phyloP scores from a whole-genome alignment of 1,140 invertebrate genomes.

The Lepidurus apus region DNA sequence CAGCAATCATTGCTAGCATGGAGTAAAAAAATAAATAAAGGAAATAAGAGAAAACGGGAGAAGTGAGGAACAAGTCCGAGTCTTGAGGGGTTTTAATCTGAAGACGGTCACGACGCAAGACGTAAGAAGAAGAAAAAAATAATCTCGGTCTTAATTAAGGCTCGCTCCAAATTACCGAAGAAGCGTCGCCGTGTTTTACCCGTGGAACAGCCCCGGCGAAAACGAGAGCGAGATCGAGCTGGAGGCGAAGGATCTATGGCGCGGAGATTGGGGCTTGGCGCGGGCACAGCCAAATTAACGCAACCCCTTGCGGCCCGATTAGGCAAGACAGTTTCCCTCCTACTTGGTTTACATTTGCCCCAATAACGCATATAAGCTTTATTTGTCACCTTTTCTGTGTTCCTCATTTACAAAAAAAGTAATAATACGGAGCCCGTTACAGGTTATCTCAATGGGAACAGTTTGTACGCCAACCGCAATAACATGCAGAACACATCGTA shows the following conservation, averaged over 20 bases:
- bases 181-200: constrained; percentile 73
- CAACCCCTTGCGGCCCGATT: constrained; percentile 31
- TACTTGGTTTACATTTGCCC: neutral
- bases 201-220: constrained; percentile 62
- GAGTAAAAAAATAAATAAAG: neutral
- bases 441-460: neutral
- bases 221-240: constrained; percentile 30
- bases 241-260: constrained; percentile 20
- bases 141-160: constrained; percentile 49
- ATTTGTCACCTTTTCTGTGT: neutral
- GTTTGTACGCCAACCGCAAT: neutral
- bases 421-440: neutral
- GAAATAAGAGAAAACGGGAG: neutral
- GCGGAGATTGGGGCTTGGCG: constrained; percentile 24
- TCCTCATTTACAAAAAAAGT: no score
- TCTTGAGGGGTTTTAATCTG: no score
- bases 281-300: constrained; percentile 32
- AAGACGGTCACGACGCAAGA: neutral
- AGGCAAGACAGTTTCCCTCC: constrained; percentile 1
- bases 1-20: neutral
- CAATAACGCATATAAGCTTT: neutral
- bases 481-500: neutral
- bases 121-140: neutral
- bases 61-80: neutral
- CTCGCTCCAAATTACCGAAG: constrained; percentile 80